Base-by-base conservation (phyloP, 2,888 invertebrate species). In the Pollenia angustigena region DNA sequence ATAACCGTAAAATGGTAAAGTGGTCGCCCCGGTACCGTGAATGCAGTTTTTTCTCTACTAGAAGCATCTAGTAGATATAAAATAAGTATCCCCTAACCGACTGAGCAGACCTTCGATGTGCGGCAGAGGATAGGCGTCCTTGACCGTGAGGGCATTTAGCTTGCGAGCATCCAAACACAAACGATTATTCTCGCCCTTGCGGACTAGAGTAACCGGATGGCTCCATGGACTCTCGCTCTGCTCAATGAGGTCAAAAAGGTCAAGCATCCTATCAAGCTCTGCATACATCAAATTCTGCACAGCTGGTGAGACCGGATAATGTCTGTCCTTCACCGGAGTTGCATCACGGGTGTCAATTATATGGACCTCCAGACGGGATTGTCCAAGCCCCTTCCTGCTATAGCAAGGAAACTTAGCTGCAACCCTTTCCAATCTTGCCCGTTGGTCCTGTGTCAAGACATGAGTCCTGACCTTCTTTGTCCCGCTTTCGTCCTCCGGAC, bases 121-220 rank as follows among this genome's bases (percentile, higher is more conserved):
- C n/a, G 52, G 68, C 68, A 52, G 68, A 8, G 79, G 79, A 71
- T 83, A 78, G 23, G 71, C 76, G 48, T 82, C 75, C 76, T 78
- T 69, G 16, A 71, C 46, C 23, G 62, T 80, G 10, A 71, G 69
- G 4, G 69, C 72, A 54, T 81, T 81, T 3, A 84, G 56, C 44
- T 79, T 79, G 4, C 78, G 78, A 50, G 84, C 68, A n/a, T 84
- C n/a, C n/a, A n/a, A n/a, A n/a, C n/a, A n/a, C n/a, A n/a, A n/a
- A n/a, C n/a, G n/a, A n/a, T n/a, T n/a, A 54, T 76, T 76, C 48
- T 69, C 60, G 46, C 68, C 78, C 56, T 68, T 62, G 6, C 76
- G 66, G 18, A 75, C 82, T 16, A 82, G 60, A 14, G 69, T 71
- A 11, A 76, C 82, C 44, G 76, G 82, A 18, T 71, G 72, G 44